A percentile compares a stretch with the other conserved stretches of the same genome.
Conservation (phyloP, 2,113 vertebrate genomes). For the Nothoprocta perdicaria region DNA sequence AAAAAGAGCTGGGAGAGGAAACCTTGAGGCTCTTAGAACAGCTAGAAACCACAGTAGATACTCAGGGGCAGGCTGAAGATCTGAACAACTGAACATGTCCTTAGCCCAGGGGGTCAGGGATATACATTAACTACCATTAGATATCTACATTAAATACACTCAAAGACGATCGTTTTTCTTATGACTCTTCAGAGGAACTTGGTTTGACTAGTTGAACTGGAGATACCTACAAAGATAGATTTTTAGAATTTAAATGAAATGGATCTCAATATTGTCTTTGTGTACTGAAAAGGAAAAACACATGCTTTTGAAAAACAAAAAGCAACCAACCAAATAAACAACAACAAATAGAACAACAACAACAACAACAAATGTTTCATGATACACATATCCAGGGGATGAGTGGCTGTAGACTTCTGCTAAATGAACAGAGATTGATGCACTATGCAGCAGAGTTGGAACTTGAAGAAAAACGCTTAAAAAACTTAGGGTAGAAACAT, state of each 20-base stretch:
- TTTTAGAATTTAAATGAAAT: background rate
- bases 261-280: background rate
- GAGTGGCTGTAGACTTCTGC: background rate
- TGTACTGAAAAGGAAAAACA: background rate
- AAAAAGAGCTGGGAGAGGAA: background rate
- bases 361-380: background rate
- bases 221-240: background rate
- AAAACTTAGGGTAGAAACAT: background rate
- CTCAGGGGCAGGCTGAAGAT: background rate
- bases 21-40: background rate
- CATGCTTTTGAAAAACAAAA: background rate
- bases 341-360: background rate
- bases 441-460: background rate
- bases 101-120: background rate
- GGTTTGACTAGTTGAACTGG: background rate
- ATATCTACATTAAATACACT: background rate
- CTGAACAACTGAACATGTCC: background rate
- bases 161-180: background rate
- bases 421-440: background rate
- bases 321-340: fast-evolving
- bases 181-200: background rate
- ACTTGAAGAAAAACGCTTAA: background rate
- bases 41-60: background rate
- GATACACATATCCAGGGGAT: background rate
- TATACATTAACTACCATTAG: background rate